Evolutionary conservation across 2,113 vertebrate species (phyloP).

Genomic region (Eleginops maclovinus): DNA sequence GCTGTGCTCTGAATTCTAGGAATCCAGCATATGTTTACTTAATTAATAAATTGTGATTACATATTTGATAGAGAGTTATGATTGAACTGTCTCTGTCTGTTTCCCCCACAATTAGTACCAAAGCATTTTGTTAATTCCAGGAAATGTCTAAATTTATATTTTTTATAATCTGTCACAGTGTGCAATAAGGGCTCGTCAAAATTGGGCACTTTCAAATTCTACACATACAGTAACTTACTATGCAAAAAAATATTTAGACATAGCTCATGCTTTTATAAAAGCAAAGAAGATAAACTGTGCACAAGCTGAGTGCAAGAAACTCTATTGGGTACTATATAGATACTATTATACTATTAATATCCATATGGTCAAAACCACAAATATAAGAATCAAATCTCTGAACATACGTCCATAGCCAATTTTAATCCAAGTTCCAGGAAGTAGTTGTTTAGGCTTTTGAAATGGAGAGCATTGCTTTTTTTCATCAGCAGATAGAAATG

Average conservation of each 20-base stretch:
- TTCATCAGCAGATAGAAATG: background rate
- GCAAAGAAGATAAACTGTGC: background rate
- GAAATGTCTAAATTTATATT: background rate
- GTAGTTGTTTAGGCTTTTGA: background rate
- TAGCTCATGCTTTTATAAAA: background rate
- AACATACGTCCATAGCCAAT: background rate
- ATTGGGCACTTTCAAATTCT: too few relatives aligned
- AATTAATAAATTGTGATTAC: background rate
- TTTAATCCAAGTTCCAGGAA: background rate
- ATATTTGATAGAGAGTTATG: background rate
- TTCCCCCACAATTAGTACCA: background rate
- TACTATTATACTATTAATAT: background rate
- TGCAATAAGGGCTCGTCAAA: too few relatives aligned
- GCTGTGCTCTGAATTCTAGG: background rate
- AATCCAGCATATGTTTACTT: background rate
- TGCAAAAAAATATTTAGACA: too few relatives aligned
- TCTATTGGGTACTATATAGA: background rate
- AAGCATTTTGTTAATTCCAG: background rate
- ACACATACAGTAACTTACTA: too few relatives aligned
- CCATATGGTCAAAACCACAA: background rate
- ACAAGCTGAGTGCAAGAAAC: background rate
- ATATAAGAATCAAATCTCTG: background rate
- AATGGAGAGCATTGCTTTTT: background rate
- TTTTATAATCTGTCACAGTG: too few relatives aligned
- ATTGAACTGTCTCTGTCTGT: background rate